Base-by-base conservation (phyloP, 2,888 invertebrate genomes). In the Arrhopalites spinosus region DNA sequence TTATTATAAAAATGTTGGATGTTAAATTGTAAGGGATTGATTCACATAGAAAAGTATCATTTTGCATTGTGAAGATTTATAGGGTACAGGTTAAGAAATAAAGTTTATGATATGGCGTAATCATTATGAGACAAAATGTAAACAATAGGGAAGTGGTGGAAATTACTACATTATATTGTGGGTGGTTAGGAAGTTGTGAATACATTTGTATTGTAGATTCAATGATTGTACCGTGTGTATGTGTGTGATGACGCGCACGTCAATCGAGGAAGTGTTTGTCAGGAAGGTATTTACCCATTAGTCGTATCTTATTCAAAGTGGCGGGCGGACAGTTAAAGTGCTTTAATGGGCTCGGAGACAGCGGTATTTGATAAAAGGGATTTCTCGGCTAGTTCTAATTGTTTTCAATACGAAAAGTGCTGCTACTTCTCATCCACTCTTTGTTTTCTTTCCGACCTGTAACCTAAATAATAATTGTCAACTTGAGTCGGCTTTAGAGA, bases 281-380 rank as follows among this genome's bases (percentile, higher is more conserved):
- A 59, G 23, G 36, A 74, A 66, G 67, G 50, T 76, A 74, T 68
- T 77, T 74, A 67, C 76, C 75, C 79, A 80, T 80, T 76, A 78
- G 74, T 76, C 76, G 69, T 79, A 78, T 79, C 78, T 70, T 75
- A 74, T 77, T 75, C 76, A 78, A 78, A 76, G 78, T 74, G 78
- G 78, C 77, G 74, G 79, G 67, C 77, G 79, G 80, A 80, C 79
- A 79, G 78, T 81, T 81, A 77, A 79, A 79, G 79, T 80, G 78
- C 76, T 78, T 79, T 81, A 81, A 81, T 81, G 81, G 81, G 77
- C 78, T 77, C 71, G 80, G 81, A 81, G 81, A 81, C 81, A 80
- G 81, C 79, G 80, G 81, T 78, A 67, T 77, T 77, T 71, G 77
- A 75, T 78, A 76, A 78, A 81, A 74, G 77, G 64, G 53, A 76